Percentiles rank a stretch among this genome's conserved stretches.
These are phyloP conservation scores for Tapirus indicus DNA, from an alignment of 2,797 vertebrate genomes.

Conservation along the genomic window DNA sequence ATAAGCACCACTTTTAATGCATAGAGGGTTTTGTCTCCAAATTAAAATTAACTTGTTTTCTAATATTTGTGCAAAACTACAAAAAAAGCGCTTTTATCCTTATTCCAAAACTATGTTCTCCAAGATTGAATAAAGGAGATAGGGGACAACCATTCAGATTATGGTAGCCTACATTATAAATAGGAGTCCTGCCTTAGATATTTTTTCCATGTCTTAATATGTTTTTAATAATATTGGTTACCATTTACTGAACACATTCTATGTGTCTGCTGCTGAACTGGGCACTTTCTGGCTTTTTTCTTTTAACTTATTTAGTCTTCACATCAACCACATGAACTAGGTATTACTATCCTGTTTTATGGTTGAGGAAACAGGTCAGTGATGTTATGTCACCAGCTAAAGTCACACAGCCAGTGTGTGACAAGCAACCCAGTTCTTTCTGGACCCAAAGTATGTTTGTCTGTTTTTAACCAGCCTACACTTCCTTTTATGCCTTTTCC, in stretches of 20 bases:
- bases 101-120: slow-evolving; percentile 1
- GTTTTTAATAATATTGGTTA: slow-evolving; percentile 3
- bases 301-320: slow-evolving; percentile 46
- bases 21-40: slow-evolving; percentile 8
- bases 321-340: neutral
- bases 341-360: neutral
- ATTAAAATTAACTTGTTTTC: slow-evolving; percentile 17
- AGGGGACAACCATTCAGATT: neutral
- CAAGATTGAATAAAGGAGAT: neutral
- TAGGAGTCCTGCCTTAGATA: neutral
- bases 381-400: neutral
- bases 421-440: neutral
- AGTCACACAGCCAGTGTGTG: neutral
- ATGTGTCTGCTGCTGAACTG: neutral
- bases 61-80: slow-evolving; percentile 22
- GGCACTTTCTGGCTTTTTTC: neutral
- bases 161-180: neutral
- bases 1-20: neutral
- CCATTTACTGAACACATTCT: slow-evolving; percentile 29
- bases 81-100: neutral
- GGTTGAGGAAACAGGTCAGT: neutral
- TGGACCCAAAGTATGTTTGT: neutral
- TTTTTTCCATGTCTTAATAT: neutral
- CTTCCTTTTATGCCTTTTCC: neutral
- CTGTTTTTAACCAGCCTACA: slow-evolving; percentile 7